Evolutionary conservation across 2,888 invertebrate genomes (phyloP), one percentile per base, ranked within the genome.

Genomic region (Ptychoptera albimana): DNA sequence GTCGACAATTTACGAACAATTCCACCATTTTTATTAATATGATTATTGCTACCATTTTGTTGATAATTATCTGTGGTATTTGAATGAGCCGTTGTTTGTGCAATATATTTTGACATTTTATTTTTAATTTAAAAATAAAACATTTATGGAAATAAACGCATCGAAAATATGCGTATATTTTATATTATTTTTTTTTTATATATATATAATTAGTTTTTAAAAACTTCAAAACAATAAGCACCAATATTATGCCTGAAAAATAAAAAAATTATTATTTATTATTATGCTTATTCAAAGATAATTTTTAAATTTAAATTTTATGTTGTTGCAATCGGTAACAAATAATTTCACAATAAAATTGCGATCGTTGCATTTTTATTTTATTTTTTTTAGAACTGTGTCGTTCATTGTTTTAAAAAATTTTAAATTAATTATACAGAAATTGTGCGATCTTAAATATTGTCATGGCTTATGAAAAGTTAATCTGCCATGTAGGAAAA

Each of bases 1-100:
- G 42, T 39, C 16, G 37, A 43, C 29, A 43, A 23, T 39, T 31
- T 45, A 37, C 42, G 34, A 16, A 42, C 37, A 30, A 31, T 37
- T 30, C 31, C 35, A 41, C 15, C 39, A 31, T 40, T 34, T 39
- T 37, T 40, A 35, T 41, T 36, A 38, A 30, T 34, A 36, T 39
- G 39, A 42, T 36, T 42, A 38, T 50, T 51, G 55, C 53, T 57
- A 54, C 51, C 55, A 56, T 56, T 23, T 23, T 23, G 23, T 23
- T 23, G 23, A 23, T 23, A 23, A 23, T 23, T 23, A 23, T 23
- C 23, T 23, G 23, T 23, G 23, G 23, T 23, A 23, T 23, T 23
- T 23, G 23, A 23, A 23, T 23, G 23, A 23, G 23, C 23, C 7
- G 23, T 23, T 23, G 15, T 42, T 42, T 42, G 42, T 42, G 42